Evolutionary conservation across 2,888 invertebrate species (phyloP).

Genomic region (Linnaemya tessellans): DNA sequence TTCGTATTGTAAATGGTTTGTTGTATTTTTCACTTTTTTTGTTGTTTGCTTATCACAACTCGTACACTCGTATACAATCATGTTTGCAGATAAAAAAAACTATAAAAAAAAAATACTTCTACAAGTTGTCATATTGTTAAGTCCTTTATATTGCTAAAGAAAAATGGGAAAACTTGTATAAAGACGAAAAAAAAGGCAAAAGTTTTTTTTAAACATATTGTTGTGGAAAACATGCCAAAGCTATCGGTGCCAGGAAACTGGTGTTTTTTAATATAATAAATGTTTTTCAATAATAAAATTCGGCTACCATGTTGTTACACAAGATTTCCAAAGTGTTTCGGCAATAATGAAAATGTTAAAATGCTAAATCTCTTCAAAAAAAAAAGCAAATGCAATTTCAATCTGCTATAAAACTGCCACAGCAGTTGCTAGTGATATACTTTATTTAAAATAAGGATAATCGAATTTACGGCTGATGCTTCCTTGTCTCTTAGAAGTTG

Average conservation of each 20-base stretch:
- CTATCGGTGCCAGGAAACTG: conserved; percentile 34
- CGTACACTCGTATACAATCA: neutral
- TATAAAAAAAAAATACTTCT: conserved; percentile 18
- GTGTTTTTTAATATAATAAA: conserved; percentile 20
- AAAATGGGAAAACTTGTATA: conserved; percentile 12
- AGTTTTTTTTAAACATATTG: conserved; percentile 4
- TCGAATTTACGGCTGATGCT: neutral
- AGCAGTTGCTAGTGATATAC: neutral
- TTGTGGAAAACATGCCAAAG: conserved; percentile 28
- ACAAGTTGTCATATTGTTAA: conserved; percentile 45
- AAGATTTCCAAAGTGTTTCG: conserved; percentile 6
- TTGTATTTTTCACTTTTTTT: conserved; percentile 14
- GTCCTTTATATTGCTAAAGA: conserved; percentile 7
- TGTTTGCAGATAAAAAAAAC: neutral
- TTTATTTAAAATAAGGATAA: neutral
- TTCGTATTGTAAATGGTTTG: neutral
- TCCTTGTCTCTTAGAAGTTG: neutral
- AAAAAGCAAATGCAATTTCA: neutral
- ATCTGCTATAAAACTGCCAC: neutral
- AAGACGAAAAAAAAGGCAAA: neutral
- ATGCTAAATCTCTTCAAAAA: neutral
- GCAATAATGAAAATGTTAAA: neutral
- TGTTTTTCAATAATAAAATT: conserved; percentile 12
- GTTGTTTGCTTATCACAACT: conserved; percentile 33
- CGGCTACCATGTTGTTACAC: conserved; percentile 25